A percentile compares a stretch with the other conserved stretches of the same genome.
These are phyloP conservation scores for Cheirogaleus medius DNA, from an alignment of 2,113 vertebrate species.

Conservation along the genomic window DNA sequence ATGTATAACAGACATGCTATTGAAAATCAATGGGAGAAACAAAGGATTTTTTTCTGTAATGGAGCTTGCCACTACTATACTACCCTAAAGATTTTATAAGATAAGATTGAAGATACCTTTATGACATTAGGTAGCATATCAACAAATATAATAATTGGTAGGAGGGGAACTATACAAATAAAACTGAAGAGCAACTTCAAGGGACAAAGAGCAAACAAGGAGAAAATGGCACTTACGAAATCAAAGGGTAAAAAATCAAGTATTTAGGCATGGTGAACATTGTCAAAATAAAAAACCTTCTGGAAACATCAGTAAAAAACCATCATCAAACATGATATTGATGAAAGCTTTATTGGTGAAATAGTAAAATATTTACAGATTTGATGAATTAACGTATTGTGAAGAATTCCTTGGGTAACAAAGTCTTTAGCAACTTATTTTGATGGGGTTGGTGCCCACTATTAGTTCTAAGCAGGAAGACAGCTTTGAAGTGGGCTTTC, in stretches of 20 bases:
- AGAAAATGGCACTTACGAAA: neutral
- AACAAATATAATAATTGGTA: neutral
- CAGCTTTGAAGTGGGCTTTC: neutral
- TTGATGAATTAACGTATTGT: neutral
- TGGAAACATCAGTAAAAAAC: neutral
- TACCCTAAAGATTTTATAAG: neutral
- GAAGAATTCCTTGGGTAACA: neutral
- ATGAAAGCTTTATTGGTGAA: neutral
- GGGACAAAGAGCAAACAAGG: neutral
- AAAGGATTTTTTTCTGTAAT: neutral
- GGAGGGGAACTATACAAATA: neutral
- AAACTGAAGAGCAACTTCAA: neutral
- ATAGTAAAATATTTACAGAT: neutral
- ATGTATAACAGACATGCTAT: neutral
- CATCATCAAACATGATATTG: neutral
- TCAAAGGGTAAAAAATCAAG: neutral
- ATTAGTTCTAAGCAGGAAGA: neutral
- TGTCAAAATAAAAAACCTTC: neutral
- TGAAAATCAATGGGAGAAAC: neutral
- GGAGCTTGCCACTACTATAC: neutral
- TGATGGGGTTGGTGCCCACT: neutral
- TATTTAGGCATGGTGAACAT: neutral
- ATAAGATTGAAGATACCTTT: neutral
- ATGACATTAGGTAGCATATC: neutral
- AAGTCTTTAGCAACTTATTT: neutral